Percentiles rank a stretch among this genome's conserved stretches.
Conservation (phyloP, 2,113 vertebrate species). For the Tachysurus fulvidraco region DNA sequence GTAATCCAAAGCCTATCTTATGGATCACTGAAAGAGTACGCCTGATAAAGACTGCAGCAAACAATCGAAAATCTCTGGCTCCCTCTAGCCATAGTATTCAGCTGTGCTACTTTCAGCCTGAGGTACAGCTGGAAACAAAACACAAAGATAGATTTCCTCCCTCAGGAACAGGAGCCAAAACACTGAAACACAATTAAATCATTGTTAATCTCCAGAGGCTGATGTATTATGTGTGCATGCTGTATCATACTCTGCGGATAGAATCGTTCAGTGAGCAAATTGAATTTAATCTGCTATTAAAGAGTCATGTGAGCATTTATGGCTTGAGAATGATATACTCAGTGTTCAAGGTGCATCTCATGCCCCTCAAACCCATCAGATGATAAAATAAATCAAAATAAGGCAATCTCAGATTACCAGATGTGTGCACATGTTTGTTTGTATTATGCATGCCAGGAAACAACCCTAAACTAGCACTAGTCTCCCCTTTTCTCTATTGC, state of each 20-base stretch:
- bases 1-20: background rate
- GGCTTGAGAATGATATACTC: background rate
- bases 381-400: slow-evolving; percentile 15
- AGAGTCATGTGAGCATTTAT: background rate
- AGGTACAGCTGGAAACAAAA: slow-evolving; percentile 7
- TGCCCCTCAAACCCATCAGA: background rate
- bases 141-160: slow-evolving; percentile 40
- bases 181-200: slow-evolving; percentile 18
- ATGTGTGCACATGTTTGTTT: slow-evolving; percentile 45
- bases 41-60: background rate
- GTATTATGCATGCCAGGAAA: slow-evolving; percentile 9
- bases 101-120: slow-evolving; percentile 6
- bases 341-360: background rate
- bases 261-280: slow-evolving; percentile 10
- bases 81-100: slow-evolving; percentile 49
- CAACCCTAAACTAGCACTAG: background rate
- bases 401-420: slow-evolving; percentile 37
- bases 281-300: slow-evolving; percentile 7
- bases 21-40: background rate
- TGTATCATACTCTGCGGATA: background rate
- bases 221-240: slow-evolving; percentile 10
- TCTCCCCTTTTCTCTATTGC: slow-evolving; percentile 1
- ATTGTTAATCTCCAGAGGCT: slow-evolving; percentile 30
- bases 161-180: slow-evolving; percentile 27
- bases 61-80: slow-evolving; percentile 43